Percentiles rank a stretch among this genome's conserved stretches.
phyloP scores from a whole-genome alignment of 2,113 vertebrate genomes.

The Gallinago media region DNA sequence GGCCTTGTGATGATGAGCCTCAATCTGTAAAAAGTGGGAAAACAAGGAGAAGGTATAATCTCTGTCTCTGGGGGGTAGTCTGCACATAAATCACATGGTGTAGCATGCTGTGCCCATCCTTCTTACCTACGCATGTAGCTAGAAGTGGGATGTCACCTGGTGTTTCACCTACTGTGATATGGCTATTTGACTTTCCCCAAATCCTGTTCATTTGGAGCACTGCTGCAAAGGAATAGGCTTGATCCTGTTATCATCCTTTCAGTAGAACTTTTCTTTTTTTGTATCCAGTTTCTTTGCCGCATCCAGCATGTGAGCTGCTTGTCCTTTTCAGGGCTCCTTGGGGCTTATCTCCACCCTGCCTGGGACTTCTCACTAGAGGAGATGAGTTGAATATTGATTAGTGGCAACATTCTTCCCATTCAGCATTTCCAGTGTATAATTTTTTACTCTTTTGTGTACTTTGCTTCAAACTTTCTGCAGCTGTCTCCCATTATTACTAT shows the following conservation, averaged over 20 bases:
- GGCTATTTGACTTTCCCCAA: neutral
- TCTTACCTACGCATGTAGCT: rapidly evolving
- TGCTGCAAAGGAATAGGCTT: neutral
- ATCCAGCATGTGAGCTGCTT: neutral
- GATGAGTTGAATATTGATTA: neutral
- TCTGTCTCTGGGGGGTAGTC: neutral
- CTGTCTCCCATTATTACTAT: neutral
- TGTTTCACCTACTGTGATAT: neutral
- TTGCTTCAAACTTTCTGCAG: neutral
- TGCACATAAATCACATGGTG: neutral
- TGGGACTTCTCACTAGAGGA: neutral
- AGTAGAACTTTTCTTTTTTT: neutral
- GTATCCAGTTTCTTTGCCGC: neutral
- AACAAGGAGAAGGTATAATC: neutral
- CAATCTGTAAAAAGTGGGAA: neutral
- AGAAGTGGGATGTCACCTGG: neutral
- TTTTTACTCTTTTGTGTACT: neutral
- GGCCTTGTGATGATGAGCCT: neutral
- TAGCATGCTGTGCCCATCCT: neutral
- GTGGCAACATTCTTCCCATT: neutral
- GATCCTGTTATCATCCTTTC: neutral
- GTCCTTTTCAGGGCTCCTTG: neutral
- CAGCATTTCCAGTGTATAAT: neutral
- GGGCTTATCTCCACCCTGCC: neutral
- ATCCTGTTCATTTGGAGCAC: neutral